Evolutionary conservation across 2,888 invertebrate species (phyloP).

Genomic region (Eupeodes latifasciatus): DNA sequence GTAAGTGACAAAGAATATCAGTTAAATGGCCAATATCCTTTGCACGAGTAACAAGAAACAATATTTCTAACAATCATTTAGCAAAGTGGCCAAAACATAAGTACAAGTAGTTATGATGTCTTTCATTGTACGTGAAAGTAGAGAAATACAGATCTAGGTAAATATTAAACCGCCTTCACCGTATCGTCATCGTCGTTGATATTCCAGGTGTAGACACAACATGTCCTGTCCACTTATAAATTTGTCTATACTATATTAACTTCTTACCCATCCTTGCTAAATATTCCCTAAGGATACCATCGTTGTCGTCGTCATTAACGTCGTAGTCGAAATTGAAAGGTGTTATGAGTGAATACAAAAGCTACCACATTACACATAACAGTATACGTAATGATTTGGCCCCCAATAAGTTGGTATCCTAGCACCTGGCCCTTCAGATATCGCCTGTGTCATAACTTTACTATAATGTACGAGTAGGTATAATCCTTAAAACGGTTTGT

Average conservation of each 20-base stretch:
- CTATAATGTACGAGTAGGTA: background rate
- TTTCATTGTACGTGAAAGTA: constrained; percentile 6
- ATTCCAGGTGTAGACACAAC: constrained; percentile 44
- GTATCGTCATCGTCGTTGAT: too few relatives aligned
- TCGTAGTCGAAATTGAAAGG: constrained; percentile 31
- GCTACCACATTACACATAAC: constrained; percentile 28
- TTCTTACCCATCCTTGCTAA: constrained; percentile 29
- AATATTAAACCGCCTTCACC: constrained; percentile 33
- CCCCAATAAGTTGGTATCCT: constrained; percentile 7
- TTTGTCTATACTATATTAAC: constrained; percentile 37
- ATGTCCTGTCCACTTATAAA: constrained; percentile 59
- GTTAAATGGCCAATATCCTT: constrained; percentile 45
- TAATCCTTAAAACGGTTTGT: constrained; percentile 72
- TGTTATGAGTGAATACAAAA: constrained; percentile 58
- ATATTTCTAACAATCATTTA: constrained; percentile 45
- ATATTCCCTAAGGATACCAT: constrained; percentile 45
- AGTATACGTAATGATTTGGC: constrained; percentile 12
- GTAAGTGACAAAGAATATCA: background rate
- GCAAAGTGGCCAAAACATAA: constrained; percentile 58
- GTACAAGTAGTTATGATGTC: constrained; percentile 54
- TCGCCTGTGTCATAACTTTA: constrained; percentile 66
- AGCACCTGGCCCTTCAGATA: constrained; percentile 54
- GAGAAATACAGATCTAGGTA: constrained; percentile 14
- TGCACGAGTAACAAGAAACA: constrained; percentile 24
- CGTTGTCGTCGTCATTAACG: too few relatives aligned